These are phyloP conservation scores for Phlogophora meticulosa DNA, from an alignment of 2,888 invertebrate species.

Conservation along the genomic window DNA sequence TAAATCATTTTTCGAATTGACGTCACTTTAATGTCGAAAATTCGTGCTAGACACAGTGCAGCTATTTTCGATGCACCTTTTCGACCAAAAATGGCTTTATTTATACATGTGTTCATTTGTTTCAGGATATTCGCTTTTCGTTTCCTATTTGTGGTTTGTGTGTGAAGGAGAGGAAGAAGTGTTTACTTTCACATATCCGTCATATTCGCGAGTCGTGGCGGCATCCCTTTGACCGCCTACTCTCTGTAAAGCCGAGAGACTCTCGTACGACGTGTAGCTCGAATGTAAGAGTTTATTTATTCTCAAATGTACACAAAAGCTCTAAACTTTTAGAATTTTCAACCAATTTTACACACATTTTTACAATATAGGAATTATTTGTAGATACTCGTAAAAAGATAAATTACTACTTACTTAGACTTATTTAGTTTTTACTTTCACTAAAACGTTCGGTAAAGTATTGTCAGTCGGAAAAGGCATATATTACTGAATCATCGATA, in stretches of 20 bases:
- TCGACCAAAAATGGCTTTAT: neutral
- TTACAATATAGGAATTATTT: neutral
- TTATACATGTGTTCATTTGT: slow-evolving; percentile 14
- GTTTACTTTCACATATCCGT: slow-evolving; percentile 27
- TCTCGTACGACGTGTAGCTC: slow-evolving; percentile 4
- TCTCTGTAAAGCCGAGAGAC: slow-evolving; percentile 31
- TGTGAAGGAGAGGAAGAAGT: slow-evolving; percentile 9
- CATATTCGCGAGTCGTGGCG: slow-evolving; percentile 16
- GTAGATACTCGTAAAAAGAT: neutral
- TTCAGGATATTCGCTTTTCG: slow-evolving; percentile 16
- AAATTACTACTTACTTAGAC: too few species aligned
- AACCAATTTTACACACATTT: fast-evolving
- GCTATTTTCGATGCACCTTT: neutral
- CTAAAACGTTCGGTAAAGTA: too few species aligned
- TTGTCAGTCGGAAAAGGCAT: too few species aligned
- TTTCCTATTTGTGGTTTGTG: slow-evolving; percentile 6
- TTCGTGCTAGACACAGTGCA: neutral
- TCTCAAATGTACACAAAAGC: neutral
- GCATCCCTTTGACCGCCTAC: slow-evolving; percentile 43
- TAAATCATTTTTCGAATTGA: too few species aligned
- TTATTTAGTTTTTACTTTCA: too few species aligned
- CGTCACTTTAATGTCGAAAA: too few species aligned
- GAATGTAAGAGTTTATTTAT: slow-evolving; percentile 9
- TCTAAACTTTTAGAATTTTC: neutral
- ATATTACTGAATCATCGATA: too few species aligned